Evolutionary conservation across 1,140 invertebrate genomes (phyloP).

Genomic region (Myzus persicae): DNA sequence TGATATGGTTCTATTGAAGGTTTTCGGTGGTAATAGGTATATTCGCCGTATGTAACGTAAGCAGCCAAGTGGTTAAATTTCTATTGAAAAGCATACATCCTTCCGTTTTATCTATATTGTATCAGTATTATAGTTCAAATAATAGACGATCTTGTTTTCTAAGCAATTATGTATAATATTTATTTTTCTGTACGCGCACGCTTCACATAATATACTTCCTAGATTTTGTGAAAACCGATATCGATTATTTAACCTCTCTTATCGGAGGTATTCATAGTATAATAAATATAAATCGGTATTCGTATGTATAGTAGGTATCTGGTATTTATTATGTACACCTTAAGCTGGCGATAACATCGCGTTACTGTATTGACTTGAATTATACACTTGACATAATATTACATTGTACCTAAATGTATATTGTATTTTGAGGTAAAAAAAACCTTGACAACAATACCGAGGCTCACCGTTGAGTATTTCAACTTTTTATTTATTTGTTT

Average conservation of each 20-base stretch:
- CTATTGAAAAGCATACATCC: not conserved
- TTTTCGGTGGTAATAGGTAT: not conserved
- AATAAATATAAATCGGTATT: not conserved
- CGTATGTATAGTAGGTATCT: not conserved
- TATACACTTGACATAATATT: constrained; percentile 2
- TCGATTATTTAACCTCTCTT: not conserved
- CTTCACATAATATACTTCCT: not conserved
- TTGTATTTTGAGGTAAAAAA: constrained; percentile 26
- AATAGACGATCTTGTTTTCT: not conserved
- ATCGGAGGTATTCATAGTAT: not conserved
- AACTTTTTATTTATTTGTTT: not conserved
- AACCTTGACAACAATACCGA: constrained; percentile 30
- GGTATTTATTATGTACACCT: too few relatives aligned
- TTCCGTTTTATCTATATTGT: not conserved
- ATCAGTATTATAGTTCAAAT: not conserved
- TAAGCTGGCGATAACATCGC: not conserved
- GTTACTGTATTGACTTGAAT: constrained; percentile 17
- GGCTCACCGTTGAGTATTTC: not conserved
- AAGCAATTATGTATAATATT: not conserved
- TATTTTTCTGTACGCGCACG: not conserved
- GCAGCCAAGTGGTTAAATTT: not conserved
- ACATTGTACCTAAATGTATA: not conserved
- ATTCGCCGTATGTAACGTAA: not conserved
- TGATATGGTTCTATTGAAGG: not conserved
- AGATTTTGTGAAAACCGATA: constrained; percentile 13